phyloP scores from a whole-genome alignment of 2,113 vertebrate genomes.

The Mustela nigripes region DNA sequence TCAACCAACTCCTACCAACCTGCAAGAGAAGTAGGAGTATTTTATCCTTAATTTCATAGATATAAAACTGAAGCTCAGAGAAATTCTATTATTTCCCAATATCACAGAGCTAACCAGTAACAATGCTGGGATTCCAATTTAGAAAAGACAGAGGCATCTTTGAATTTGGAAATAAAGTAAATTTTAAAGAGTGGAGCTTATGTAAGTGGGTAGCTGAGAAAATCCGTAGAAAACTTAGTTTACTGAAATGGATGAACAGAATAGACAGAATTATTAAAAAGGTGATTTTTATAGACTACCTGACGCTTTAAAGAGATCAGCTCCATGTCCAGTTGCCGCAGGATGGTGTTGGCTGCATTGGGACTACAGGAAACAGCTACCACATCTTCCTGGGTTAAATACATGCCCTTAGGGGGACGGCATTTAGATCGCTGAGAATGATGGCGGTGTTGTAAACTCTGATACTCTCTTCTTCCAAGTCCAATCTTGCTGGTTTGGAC shows the following conservation, averaged over 20 bases:
- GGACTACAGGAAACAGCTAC: slow-evolving; percentile 97
- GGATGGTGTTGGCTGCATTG: slow-evolving; percentile 96
- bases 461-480: slow-evolving; percentile 96
- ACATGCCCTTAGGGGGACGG: slow-evolving; percentile 99
- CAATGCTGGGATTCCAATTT: slow-evolving; percentile 16
- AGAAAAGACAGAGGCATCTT: neutral
- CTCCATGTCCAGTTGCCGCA: slow-evolving; percentile 98
- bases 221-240: neutral
- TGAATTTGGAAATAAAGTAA: neutral
- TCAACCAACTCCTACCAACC: neutral
- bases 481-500: slow-evolving; percentile 94
- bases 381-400: slow-evolving; percentile 97
- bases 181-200: slow-evolving; percentile 17
- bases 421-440: slow-evolving; percentile 97
- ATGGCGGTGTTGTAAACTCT: slow-evolving; percentile 97
- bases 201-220: neutral
- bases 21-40: neutral
- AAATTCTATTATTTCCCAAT: neutral
- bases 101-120: neutral
- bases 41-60: neutral
- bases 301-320: slow-evolving; percentile 98
- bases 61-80: neutral
- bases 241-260: neutral
- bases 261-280: slow-evolving; percentile 71
- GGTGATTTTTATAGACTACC: slow-evolving; percentile 85